These are phyloP conservation scores for Rhizomys pruinosus DNA, from an alignment of 2,113 vertebrate species.

Conservation along the genomic window DNA sequence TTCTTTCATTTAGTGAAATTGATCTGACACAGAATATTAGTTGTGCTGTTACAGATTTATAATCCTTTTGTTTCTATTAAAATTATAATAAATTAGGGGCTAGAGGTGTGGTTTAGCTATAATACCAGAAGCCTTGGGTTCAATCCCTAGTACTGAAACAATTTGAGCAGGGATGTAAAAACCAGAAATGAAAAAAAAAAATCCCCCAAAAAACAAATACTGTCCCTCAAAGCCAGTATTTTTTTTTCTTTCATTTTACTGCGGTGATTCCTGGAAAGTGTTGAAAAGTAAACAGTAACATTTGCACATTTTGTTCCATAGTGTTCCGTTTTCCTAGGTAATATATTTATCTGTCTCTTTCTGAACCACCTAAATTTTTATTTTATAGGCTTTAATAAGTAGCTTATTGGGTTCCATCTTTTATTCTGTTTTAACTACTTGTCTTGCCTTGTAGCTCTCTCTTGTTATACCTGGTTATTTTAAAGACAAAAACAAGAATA, in stretches of 20 bases:
- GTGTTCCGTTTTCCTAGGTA: not conserved
- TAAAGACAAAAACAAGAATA: conserved; percentile 4
- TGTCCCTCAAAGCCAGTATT: not conserved
- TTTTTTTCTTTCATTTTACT: not conserved
- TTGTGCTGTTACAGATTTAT: not conserved
- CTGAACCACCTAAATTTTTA: not conserved
- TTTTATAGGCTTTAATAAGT: not conserved
- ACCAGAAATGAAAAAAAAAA: not conserved
- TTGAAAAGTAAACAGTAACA: not conserved
- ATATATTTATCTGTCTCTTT: not conserved
- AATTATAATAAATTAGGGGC: not conserved
- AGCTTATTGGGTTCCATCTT: not conserved
- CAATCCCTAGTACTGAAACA: not conserved
- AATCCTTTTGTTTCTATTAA: conserved; percentile 7
- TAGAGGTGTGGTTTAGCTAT: not conserved
- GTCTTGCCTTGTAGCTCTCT: not conserved
- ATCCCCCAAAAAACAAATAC: no score
- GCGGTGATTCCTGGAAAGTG: not conserved
- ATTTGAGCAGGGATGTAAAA: not conserved
- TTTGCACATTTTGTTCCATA: not conserved
- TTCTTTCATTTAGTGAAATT: not conserved
- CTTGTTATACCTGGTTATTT: not conserved
- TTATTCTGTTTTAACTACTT: not conserved
- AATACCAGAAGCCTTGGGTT: not conserved
- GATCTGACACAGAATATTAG: not conserved